A percentile compares a stretch with the other conserved stretches of the same genome.
These are phyloP conservation scores for Oophaga sylvatica DNA, from an alignment of 2,797 vertebrate genomes.

Conservation along the genomic window DNA sequence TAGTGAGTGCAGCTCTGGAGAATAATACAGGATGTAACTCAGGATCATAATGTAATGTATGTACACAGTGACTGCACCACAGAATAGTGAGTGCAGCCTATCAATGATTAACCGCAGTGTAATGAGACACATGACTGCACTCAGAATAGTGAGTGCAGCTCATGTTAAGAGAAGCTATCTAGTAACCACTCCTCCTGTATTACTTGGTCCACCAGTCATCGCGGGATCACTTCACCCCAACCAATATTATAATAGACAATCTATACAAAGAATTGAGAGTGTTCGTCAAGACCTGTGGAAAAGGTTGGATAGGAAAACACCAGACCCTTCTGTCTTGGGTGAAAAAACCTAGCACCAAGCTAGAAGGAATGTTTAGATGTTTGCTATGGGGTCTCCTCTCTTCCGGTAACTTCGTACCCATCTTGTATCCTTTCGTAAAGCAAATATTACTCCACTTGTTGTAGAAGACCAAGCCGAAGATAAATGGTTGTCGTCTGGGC, in stretches of 20 bases:
- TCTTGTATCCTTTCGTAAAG: not conserved
- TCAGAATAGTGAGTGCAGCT: too few species aligned
- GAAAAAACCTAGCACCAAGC: not conserved
- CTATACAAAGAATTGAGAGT: not conserved
- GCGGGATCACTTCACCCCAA: too few species aligned
- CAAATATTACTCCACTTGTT: constrained; percentile 15
- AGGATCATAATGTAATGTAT: not conserved
- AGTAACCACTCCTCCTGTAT: too few species aligned
- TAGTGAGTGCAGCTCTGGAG: too few species aligned
- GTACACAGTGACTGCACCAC: not conserved
- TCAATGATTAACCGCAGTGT: too few species aligned
- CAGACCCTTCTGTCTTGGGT: too few species aligned
- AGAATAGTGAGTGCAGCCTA: too few species aligned
- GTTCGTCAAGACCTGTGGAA: not conserved
- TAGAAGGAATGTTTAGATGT: not conserved
- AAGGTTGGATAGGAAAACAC: not conserved
- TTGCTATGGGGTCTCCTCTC: not conserved
- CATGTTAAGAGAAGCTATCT: not conserved
- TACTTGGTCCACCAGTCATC: not conserved
- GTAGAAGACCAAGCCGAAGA: constrained; percentile 35
- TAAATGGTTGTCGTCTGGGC: constrained; percentile 11
- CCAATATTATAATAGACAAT: not conserved
- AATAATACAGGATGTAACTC: too few species aligned
- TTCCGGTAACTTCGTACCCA: constrained; percentile 7
- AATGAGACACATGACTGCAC: not conserved